Base-by-base conservation (phyloP, 2,888 invertebrate genomes). In the Eurytoma adleriae region DNA sequence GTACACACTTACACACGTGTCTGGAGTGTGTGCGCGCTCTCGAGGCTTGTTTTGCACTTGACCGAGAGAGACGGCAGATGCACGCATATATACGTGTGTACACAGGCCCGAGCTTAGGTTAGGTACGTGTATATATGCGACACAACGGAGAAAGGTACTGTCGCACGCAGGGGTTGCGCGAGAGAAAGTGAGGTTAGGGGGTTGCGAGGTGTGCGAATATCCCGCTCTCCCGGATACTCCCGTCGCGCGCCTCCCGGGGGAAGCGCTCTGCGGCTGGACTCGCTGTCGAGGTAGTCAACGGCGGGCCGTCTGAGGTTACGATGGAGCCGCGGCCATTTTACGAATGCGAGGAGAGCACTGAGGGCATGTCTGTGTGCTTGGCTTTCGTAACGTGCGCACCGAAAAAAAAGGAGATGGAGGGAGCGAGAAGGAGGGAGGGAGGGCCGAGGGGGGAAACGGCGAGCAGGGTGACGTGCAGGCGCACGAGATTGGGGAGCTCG, bases 131-230 rank as follows among this genome's bases (percentile, higher is more conserved):
- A 3, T 27, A 30, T 27, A 30, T 20, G 56, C 20, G 50, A 1
- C 68, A 4, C 24, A 24, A 10, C 68, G 30, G 50, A 74, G 66
- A 74, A n/a, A 67, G 59, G 48, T 48, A n/a, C n/a, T n/a, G 10
- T 5, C 7, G 64, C 59, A 64, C 74, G 27, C 67, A 50, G 67
- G 75, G 40, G 40, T 40, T 40, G 59, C 40, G 76, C 59, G n/a
- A 74, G 54, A 69, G 76, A 77, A 77, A 77, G 76, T 77, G 69
- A 77, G 76, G 76, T 77, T 77, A 77, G 56, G 76, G 76, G 70
- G 57, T 18, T 57, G 57, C 18, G 56, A 56, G 5, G 16, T 18
- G 56, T n/a, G 13, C 57, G 24, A 24, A 24, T 24, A 24, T 24
- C 24, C 24, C 24, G 24, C 24, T 24, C 24, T 1, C 24, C 1